Conservation (phyloP, 2,888 invertebrate genomes). For the Scelioninae gen. 1 region DNA sequence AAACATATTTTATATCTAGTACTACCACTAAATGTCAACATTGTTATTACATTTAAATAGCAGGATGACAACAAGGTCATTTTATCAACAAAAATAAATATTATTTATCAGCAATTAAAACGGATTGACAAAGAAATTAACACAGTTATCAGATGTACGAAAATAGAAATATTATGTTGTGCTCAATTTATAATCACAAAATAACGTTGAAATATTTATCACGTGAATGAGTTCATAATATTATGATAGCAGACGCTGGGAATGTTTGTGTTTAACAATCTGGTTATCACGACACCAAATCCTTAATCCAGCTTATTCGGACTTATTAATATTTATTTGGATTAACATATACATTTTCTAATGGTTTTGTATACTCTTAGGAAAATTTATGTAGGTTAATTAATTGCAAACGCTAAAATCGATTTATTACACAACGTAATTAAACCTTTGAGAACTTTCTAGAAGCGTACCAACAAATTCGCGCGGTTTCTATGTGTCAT, state of each 20-base stretch:
- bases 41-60: too few relatives aligned
- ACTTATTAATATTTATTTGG: not conserved
- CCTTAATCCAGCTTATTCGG: not conserved
- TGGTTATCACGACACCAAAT: slow-evolving; percentile 9
- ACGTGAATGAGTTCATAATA: slow-evolving; percentile 25
- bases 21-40: too few relatives aligned
- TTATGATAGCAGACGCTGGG: slow-evolving; percentile 15
- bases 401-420: too few relatives aligned
- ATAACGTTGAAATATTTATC: slow-evolving; percentile 9
- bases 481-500: too few relatives aligned
- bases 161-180: not conserved
- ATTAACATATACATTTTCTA: not conserved
- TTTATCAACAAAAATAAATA: too few relatives aligned
- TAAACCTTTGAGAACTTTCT: not conserved
- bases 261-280: slow-evolving; percentile 17
- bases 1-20: too few relatives aligned
- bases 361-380: not conserved
- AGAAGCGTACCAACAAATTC: too few relatives aligned
- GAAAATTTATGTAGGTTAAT: too few relatives aligned
- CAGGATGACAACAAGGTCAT: too few relatives aligned
- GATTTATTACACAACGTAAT: not conserved
- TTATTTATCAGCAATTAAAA: too few relatives aligned
- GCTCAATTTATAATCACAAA: not conserved
- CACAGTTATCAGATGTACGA: too few relatives aligned
- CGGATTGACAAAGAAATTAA: too few relatives aligned